A percentile compares a stretch with the other conserved stretches of the same genome.
Conservation (phyloP, 2,113 vertebrate genomes). For the Chrysemys picta region DNA sequence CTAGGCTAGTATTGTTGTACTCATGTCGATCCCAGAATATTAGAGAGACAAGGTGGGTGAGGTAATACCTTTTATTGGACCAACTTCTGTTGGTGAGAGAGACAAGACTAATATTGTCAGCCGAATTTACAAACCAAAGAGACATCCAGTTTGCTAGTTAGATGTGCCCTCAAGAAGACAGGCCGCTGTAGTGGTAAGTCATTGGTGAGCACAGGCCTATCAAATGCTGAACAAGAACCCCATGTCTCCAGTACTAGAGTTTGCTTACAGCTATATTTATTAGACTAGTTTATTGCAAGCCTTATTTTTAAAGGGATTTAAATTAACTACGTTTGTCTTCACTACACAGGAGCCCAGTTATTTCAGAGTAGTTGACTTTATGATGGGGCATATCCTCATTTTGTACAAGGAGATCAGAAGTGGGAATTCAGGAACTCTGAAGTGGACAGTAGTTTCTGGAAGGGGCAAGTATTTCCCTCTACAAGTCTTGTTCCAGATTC, state of each 20-base stretch:
- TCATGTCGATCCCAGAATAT: neutral
- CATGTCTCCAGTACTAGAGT: neutral
- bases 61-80: neutral
- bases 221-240: neutral
- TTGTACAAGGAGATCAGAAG: neutral
- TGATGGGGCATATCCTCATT: neutral
- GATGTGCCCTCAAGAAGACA: neutral
- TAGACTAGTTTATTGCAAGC: neutral
- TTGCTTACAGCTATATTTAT: neutral
- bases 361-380: neutral
- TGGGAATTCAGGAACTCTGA: neutral
- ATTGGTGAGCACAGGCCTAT: neutral
- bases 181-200: neutral
- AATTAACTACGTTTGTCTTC: neutral
- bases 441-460: neutral
- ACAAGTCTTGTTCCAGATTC: neutral
- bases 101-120: neutral
- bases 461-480: neutral
- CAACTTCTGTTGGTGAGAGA: neutral
- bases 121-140: neutral
- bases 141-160: neutral
- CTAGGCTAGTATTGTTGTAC: neutral
- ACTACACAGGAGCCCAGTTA: neutral
- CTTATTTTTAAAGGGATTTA: neutral
- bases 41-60: neutral